These are phyloP conservation scores for Anableps anableps DNA, from an alignment of 2,797 vertebrate species.

Conservation along the genomic window DNA sequence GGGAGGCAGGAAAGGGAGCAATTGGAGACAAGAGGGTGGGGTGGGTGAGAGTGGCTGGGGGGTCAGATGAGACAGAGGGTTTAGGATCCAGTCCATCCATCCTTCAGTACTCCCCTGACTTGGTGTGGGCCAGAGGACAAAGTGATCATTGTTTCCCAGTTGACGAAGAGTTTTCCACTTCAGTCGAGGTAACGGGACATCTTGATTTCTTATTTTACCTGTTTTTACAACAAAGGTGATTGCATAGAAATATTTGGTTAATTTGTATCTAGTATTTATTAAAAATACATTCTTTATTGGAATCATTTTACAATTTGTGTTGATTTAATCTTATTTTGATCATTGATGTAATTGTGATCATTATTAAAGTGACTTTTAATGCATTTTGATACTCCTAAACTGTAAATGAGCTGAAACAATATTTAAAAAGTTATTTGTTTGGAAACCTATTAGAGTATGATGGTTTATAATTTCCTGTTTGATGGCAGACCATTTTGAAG, in stretches of 20 bases:
- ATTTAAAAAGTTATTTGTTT: not conserved
- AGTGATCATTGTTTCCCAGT: slow-evolving; percentile 53
- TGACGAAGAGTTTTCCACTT: slow-evolving; percentile 36
- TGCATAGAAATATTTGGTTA: slow-evolving; percentile 15
- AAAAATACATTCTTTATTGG: not conserved
- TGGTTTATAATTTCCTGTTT: not conserved
- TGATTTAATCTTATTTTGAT: not conserved
- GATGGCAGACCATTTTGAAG: not conserved
- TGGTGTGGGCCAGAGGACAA: slow-evolving; percentile 44
- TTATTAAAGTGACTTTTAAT: slow-evolving; percentile 3
- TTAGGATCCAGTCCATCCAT: slow-evolving; percentile 70
- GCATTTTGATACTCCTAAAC: slow-evolving; percentile 1
- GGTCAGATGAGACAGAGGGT: slow-evolving; percentile 61
- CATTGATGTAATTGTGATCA: not conserved
- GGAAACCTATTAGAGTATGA: not conserved
- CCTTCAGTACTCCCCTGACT: slow-evolving; percentile 56
- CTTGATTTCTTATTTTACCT: slow-evolving; percentile 31
- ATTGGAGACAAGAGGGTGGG: slow-evolving; percentile 4
- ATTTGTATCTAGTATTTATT: slow-evolving; percentile 9
- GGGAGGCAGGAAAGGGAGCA: slow-evolving; percentile 21
- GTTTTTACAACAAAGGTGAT: slow-evolving; percentile 20
- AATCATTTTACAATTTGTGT: not conserved
- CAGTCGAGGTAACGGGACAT: slow-evolving; percentile 60
- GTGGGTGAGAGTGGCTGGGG: slow-evolving; percentile 23
- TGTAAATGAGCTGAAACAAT: slow-evolving; percentile 6